These are phyloP conservation scores for Distichodus sexfasciatus DNA, from an alignment of 2,797 vertebrate genomes.

Conservation along the genomic window DNA sequence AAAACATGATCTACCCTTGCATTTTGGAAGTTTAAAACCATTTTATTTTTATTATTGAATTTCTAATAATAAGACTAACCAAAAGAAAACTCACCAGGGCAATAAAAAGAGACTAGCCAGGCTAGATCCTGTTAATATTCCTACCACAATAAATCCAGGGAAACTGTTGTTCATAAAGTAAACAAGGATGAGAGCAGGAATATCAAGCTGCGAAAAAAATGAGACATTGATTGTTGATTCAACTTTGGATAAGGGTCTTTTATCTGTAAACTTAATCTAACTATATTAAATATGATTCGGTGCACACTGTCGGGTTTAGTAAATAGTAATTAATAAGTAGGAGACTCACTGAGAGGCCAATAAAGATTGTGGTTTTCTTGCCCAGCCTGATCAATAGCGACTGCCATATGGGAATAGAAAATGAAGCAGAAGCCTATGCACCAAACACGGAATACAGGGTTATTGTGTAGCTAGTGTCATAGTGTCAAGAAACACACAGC, in stretches of 20 bases:
- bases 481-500: too few species aligned
- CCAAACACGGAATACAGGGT: not conserved
- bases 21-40: too few species aligned
- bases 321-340: not conserved
- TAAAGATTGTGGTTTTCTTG: conserved; percentile 62
- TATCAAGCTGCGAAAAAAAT: conserved; percentile 54
- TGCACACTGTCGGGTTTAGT: not conserved
- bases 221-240: not conserved
- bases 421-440: conserved; percentile 56
- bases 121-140: conserved; percentile 58
- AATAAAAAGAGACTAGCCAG: conserved; percentile 59
- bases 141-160: conserved; percentile 43
- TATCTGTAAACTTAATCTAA: not conserved
- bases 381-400: conserved; percentile 58
- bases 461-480: too few species aligned
- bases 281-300: not conserved
- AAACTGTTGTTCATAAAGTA: conserved; percentile 51
- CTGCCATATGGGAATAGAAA: conserved; percentile 67
- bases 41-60: too few species aligned
- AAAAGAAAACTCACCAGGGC: conserved; percentile 68
- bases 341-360: conserved; percentile 63
- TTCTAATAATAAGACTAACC: too few species aligned
- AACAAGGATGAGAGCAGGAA: conserved; percentile 58
- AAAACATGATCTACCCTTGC: too few species aligned
- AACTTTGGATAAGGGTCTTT: not conserved